Base-by-base conservation (phyloP, 64 coral and sea anemone genomes). In the Pocillopora damicornis region DNA sequence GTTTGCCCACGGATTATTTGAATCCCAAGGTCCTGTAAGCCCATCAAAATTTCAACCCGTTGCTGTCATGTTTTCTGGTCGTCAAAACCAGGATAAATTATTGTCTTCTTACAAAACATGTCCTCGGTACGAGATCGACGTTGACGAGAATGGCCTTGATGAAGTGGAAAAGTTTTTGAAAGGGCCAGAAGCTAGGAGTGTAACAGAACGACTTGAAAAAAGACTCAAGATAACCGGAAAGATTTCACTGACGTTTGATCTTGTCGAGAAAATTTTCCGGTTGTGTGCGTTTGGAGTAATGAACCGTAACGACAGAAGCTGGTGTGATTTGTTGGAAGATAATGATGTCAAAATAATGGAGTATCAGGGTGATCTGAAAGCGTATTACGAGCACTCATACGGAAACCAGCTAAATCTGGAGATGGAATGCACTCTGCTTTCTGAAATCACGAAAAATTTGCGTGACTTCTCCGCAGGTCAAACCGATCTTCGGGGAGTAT, bases 1-100 rank as follows among this genome's bases (percentile, higher is more conserved):
- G 10, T 95, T 95, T 78, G 90, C 89, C 64, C 89, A 74, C 63
- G 90, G 94, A 18, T 45, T 95, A 4, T 95, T 95, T 75, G 90
- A 92, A 89, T 80, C 74, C 12, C 66, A 25, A 30, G 86, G 94
- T 42, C 75, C 59, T 15, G 72, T 92, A 11, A 86, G 75, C 13
- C 60, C 51, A 61, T 71, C 75, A 17, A 92, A 82, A 17, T 95
- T 88, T 42, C 94, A 92, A 58, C 90, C 94, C 4, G 78, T 95
- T 34, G 90, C 80, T 62, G 75, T 95, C 13, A 58, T 61, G 4
- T 86, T 89, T 20, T 86, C 94, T 56, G 91, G 87, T 61, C 74
- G 62, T 3, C 76, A 78, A 76, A 56, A 85, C 10, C 74, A 93
- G 10, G 87, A 93, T 37, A 89, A 88, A 78, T 35, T 93, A 17